Evolutionary conservation across 2,888 invertebrate genomes (phyloP), one percentile per base, ranked within the genome.

Genomic region (Byasa hedistus): DNA sequence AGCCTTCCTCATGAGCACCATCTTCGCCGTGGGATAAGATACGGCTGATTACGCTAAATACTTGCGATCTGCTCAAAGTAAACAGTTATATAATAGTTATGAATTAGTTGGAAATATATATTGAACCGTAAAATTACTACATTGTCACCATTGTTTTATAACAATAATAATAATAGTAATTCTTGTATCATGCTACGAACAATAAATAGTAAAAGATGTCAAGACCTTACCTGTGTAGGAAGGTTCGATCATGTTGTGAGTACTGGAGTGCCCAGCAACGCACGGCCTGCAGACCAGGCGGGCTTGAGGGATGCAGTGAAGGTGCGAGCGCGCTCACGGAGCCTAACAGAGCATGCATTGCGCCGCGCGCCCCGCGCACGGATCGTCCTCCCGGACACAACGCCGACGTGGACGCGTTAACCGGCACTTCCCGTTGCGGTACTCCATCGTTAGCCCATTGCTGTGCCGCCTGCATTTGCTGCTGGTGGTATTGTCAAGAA

Each of bases 11-110:
- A 73, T 91, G 92, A 15, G 87, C 87, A 48, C 89, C 95, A 75
- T 98, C 98, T 79, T 98, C 98, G 1, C 97, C 96, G 73, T 97
- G 95, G 0, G 98, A 98, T 64, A 99, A 92, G 69, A 98, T 98
- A 91, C 98, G 97, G 80, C 98, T 98, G 76, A 99, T 98, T 82
- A 98, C 98, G 79, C 96, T 98, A 86, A 99, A 98, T 15, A 99
- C 98, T 86, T 97, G 97, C 69, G 97, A 96, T 84, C 95, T 95
- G 73, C 57, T 82, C 86, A 86, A 58, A 86, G 70, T 82, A 77
- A 84, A 86, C 71, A 79, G 69, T 76, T 68, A 68, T 71, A 23
- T 10, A 48, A 57, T 12, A n/a, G 5, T 56, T 39, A 23, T 52
- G 22, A n/a, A 48, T 23, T n/a, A 52, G 1, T 21, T 52, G 21